Conservation (phyloP, 2,113 vertebrate genomes). For the Oreocharis arfaki region DNA sequence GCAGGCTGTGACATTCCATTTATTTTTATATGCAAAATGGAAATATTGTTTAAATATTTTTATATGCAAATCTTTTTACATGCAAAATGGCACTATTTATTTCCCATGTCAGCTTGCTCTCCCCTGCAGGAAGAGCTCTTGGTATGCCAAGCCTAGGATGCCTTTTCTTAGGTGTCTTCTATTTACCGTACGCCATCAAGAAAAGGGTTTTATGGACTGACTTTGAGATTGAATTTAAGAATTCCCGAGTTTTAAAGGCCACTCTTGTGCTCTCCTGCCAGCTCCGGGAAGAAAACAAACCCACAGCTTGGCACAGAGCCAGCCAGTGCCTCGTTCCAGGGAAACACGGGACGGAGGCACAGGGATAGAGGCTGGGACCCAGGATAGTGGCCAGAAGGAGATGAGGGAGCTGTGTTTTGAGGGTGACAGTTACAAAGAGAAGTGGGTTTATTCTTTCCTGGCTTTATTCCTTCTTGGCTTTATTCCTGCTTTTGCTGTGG, state of each 20-base stretch:
- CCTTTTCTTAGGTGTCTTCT: not conserved
- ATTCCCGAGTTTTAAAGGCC: not conserved
- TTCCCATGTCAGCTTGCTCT: not conserved
- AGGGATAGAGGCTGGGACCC: not conserved
- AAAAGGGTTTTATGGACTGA: not conserved
- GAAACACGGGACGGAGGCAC: not conserved
- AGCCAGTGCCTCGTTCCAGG: accelerated
- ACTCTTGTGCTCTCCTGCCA: accelerated
- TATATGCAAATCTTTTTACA: not conserved
- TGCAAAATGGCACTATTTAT: not conserved
- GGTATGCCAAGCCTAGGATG: not conserved
- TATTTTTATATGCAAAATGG: not conserved
- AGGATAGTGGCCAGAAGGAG: not conserved
- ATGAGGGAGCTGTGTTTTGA: not conserved
- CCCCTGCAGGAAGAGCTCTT: not conserved
- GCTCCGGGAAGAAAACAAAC: not conserved
- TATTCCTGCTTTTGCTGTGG: not conserved
- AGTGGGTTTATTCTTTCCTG: not conserved
- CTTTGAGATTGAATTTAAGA: not conserved
- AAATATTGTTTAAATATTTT: not conserved
- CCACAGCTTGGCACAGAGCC: not conserved
- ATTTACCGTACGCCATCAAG: not conserved
- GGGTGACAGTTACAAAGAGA: not conserved
- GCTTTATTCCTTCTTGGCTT: not conserved
- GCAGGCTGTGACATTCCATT: not conserved